Evolutionary conservation across 1,140 invertebrate genomes (phyloP).

Genomic region (Heterodera schachtii): DNA sequence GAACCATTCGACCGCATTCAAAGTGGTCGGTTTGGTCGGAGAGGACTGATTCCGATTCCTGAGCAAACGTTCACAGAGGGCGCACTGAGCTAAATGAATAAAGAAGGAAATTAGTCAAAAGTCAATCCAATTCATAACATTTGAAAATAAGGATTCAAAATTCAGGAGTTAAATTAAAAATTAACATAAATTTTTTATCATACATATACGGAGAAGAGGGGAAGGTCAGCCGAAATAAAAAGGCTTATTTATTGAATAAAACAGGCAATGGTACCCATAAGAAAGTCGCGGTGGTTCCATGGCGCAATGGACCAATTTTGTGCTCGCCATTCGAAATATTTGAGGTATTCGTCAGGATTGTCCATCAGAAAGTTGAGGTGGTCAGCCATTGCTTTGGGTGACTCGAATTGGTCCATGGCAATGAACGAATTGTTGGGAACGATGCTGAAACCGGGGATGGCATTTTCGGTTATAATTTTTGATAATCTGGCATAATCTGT

Average conservation of each 20-base stretch:
- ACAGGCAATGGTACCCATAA: conserved; percentile 16
- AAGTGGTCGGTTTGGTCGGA: neutral
- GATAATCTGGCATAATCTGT: too few species aligned
- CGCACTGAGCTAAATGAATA: conserved; percentile 16
- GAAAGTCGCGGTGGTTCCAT: conserved; percentile 40
- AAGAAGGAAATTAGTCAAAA: neutral
- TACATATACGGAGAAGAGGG: too few species aligned
- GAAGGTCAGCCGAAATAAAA: too few species aligned
- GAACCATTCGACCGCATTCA: conserved; percentile 33
- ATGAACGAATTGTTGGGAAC: conserved; percentile 46
- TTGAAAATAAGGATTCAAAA: neutral
- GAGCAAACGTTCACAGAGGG: conserved; percentile 24
- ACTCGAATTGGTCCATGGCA: conserved; percentile 47
- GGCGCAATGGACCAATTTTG: conserved; percentile 37
- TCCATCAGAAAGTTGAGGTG: conserved; percentile 35
- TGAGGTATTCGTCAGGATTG: conserved; percentile 45
- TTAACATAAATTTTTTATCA: too few species aligned
- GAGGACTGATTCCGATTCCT: neutral
- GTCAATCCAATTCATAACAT: too few species aligned
- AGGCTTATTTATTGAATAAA: too few species aligned
- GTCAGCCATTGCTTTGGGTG: conserved; percentile 39
- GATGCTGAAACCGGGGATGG: conserved; percentile 3
- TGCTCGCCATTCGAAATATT: conserved; percentile 44
- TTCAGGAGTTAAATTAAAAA: neutral
- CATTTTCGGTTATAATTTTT: neutral